Evolutionary conservation across 2,797 vertebrate genomes (phyloP), one percentile per base, ranked within the genome.

Genomic region (Phyllotis vaccarum): DNA sequence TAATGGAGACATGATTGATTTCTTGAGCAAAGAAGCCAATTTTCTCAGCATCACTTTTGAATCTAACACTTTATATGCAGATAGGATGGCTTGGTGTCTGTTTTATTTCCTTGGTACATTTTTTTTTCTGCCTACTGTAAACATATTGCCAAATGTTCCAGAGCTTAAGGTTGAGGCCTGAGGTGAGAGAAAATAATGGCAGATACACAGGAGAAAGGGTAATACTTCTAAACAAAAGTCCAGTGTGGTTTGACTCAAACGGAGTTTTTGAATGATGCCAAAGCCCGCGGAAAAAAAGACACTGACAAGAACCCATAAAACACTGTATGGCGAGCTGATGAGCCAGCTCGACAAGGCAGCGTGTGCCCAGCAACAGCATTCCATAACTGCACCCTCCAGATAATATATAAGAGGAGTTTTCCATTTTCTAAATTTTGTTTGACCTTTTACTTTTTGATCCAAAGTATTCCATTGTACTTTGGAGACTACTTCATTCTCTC

Each of bases 231-330:
- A 97, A 95, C 92, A 96, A 97, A 97, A 86, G 79, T 68, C 31
- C 43, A 97, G 54, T 86, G 89, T 96, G 96, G 66, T 96, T 96
- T 97, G 92, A 89, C 89, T 97, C 96, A 96, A 91, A 89, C 64
- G 58, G 88, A 92, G 93, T 93, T 96, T 97, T n/a, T 90, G 66
- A 96, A 89, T 92, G 87, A 89, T 64, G 52, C 90, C 89, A 78
- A 94, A 96, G 96, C 82, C 79, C 75, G 70, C 1, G 46, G n/a
- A 34, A 34, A 86, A 92, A 96, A 89, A 94, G 75, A 89, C 90
- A 60, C 31, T 21, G 93, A 94, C 58, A 76, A 91, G 75, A 87
- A 54, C 46, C 54, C 34, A 78, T 14, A 83, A 81, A 89, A 34
- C 60, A 16, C 49, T 31, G 64, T 60, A 90, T 6, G 90, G 79